Base-by-base conservation (phyloP, 2,797 vertebrate species). In the Phoebastria nigripes region DNA sequence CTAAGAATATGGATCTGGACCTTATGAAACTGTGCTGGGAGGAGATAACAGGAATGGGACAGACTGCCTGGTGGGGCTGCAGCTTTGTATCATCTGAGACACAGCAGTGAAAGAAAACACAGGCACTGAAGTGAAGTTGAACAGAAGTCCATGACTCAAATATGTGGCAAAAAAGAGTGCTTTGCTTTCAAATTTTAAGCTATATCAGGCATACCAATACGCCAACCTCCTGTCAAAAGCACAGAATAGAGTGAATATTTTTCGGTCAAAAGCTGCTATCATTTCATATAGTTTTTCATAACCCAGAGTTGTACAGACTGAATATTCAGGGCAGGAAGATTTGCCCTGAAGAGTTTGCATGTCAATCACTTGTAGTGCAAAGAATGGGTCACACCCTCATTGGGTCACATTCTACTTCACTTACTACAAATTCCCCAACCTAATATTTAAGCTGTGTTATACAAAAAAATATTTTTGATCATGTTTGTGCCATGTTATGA, bases 331-430 rank as follows among this genome's bases (percentile, higher is more conserved):
- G 42, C 70, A 93, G 82, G 67, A 91, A 63, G 65, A 73, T 61
- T 88, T 91, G 39, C 72, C 91, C 83, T 54, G 66, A 92, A 85
- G 67, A 87, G n/a, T 88, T 54, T 76, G 9, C 39, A 82, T 41
- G 67, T 84, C 89, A 94, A 7, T 91, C 76, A 96, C 84, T 90
- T 93, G 52, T 82, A 82, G 77, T 82, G 63, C 28, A 80, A 90
- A 56, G 72, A 69, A 76, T 20, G 24, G 77, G 25, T 82, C 81
- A 74, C 87, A 85, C 82, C 22, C 46, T 59, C 5, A 3, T 3
- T 69, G 52, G 46, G 37, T 87, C 78, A 78, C 17, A 65, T 80
- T 93, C 94, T 91, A 28, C 56, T 90, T 76, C 62, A 79, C 49
- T 91, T 88, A 44, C 35, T 77, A 74, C 35, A 51, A 51, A 90